Evolutionary conservation across 2,797 vertebrate genomes (phyloP), one percentile per base, ranked within the genome.

Genomic region (Cossypha niveicapilla): DNA sequence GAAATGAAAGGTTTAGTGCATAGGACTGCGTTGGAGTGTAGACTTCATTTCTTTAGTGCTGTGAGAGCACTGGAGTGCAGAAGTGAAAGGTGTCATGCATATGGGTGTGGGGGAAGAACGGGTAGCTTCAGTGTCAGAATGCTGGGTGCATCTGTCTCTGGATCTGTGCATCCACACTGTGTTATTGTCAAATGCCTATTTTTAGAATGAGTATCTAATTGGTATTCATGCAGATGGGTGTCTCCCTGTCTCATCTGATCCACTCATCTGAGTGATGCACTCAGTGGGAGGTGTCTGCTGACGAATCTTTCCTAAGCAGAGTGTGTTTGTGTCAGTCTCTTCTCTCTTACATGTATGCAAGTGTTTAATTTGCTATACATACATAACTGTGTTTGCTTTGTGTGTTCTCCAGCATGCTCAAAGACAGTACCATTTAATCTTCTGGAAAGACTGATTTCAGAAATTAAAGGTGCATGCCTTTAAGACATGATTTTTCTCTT

Each of bases 221-320:
- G 96, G 95, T 96, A 94, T 66, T 94, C 95, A 80, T 86, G 91
- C 96, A 96, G 94, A 96, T 97, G 96, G 96, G 96, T 97, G 96
- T 97, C 92, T 97, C 96, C 96, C 83, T 67, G 88, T 86, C 90
- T 94, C 94, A 88, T 87, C 88, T 76, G 77, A 92, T 93, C 91
- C 45, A 27, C 90, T 95, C 83, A 37, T 56, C 32, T 83, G 66
- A 89, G 82, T 86, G 92, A 88, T 93, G 93, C 77, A 34, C 63
- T 93, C 42, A 62, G 85, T 92, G 76, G 85, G 92, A 93, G 83
- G 92, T 83, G 70, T 76, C 88, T 90, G 83, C 77, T 88, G 91
- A 44, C 23, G 56, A 86, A 82, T 91, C 80, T 89, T 54, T 48
- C 83, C 35, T 25, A n/a, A 91, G 90, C 53, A 48, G 71, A 72